Conservation (phyloP, 2,888 invertebrate genomes). For the Eurois occulta region DNA sequence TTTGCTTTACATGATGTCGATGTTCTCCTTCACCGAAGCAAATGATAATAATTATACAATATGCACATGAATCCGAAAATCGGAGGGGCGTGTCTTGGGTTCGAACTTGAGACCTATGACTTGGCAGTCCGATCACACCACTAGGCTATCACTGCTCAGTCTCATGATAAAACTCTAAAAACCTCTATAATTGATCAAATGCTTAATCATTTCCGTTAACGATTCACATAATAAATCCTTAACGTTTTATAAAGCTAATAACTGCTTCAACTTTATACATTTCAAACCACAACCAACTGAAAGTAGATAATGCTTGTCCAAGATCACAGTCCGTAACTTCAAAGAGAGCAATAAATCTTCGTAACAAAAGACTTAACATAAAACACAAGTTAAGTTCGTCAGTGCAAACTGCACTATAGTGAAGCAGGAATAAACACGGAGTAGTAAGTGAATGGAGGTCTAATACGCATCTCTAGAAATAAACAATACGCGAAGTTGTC, state of each 20-base stretch:
- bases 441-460: constrained; percentile 24
- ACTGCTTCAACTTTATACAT: constrained; percentile 6
- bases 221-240: not conserved
- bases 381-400: constrained; percentile 68
- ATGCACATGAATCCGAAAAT: too few species aligned
- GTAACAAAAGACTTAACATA: constrained; percentile 67
- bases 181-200: not conserved
- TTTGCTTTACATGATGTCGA: too few species aligned
- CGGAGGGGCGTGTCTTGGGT: too few species aligned
- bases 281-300: constrained; percentile 28
- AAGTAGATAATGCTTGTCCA: constrained; percentile 55
- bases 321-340: constrained; percentile 61
- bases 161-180: not conserved
- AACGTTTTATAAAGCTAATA: not conserved
- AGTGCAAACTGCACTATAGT: constrained; percentile 67
- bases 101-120: too few species aligned
- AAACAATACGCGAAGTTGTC: not conserved
- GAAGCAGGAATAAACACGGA: constrained; percentile 61
- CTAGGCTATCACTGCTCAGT: too few species aligned
- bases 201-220: not conserved
- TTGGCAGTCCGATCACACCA: too few species aligned
- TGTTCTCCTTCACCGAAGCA: too few species aligned
- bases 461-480: not conserved
- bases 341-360: constrained; percentile 65
- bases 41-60: too few species aligned